A percentile compares a stretch with the other conserved stretches of the same genome.
Conservation (phyloP, 2,888 invertebrate genomes). For the Drosophila atroscutellata region DNA sequence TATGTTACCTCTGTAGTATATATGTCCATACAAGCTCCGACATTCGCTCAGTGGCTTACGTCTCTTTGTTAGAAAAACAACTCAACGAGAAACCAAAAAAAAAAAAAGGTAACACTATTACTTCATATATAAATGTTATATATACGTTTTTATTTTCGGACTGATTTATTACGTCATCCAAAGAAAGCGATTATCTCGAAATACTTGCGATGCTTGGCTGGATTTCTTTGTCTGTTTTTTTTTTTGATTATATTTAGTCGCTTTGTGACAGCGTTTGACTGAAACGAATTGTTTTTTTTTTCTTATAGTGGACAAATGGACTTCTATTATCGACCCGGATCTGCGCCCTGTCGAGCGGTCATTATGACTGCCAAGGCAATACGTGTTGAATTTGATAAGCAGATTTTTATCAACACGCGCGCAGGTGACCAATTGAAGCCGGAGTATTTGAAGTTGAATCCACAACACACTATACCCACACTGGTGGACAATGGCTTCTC, state of each 20-base stretch:
- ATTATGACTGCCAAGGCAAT: slow-evolving; percentile 88
- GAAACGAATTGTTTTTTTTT: slow-evolving; percentile 14
- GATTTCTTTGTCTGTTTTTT: slow-evolving; percentile 21
- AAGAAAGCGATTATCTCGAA: slow-evolving; percentile 60
- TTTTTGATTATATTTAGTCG: slow-evolving; percentile 21
- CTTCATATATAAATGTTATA: neutral
- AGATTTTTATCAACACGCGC: slow-evolving; percentile 86
- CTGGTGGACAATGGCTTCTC: slow-evolving; percentile 92
- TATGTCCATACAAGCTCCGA: neutral
- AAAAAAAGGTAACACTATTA: slow-evolving; percentile 12
- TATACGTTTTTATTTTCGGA: slow-evolving; percentile 5
- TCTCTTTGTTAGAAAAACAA: slow-evolving; percentile 21
- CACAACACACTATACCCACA: slow-evolving; percentile 93
- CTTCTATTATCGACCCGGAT: slow-evolving; percentile 88
- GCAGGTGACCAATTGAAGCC: slow-evolving; percentile 89
- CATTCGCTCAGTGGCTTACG: slow-evolving; percentile 33
- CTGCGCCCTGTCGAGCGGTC: slow-evolving; percentile 88
- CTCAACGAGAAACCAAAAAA: slow-evolving; percentile 3
- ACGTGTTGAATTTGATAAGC: slow-evolving; percentile 88
- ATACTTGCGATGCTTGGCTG: slow-evolving; percentile 17
- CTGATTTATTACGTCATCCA: slow-evolving; percentile 45
- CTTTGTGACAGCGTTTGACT: slow-evolving; percentile 33
- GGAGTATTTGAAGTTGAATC: slow-evolving; percentile 90
- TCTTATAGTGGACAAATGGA: slow-evolving; percentile 84
- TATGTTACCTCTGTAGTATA: slow-evolving; percentile 8